Evolutionary conservation across 2,113 vertebrate species (phyloP), one percentile per base, ranked within the genome.

Genomic region (Nestor notabilis): DNA sequence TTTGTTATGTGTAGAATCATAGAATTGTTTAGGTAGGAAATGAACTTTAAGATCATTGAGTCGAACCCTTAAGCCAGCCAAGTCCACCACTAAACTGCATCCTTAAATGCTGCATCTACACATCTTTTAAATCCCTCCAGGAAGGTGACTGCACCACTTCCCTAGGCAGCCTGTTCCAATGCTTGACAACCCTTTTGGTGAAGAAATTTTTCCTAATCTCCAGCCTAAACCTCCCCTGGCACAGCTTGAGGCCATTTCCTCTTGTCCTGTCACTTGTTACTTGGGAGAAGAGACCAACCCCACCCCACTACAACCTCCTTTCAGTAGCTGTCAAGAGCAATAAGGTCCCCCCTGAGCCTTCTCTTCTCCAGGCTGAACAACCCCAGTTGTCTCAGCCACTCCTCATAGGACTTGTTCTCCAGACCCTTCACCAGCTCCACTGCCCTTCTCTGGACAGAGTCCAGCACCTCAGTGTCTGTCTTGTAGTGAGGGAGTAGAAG

Each of bases 291-390:
- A n/a, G 13, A 35, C 33, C 33, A 58, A n/a, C 5, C 33, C 53
- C 27, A 11, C 37, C 18, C 69, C 49, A 15, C 23, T 70, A 6
- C 23, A 56, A 5, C 13, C 10, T 43, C 21, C 24, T 56, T n/a
- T 49, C 41, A 70, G 27, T 4, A 76, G 31, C 12, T 75, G 39
- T 27, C n/a, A n/a, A 41, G 10, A 47, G 29, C 9, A 4, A 0
- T 13, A 41, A 21, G 0, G 31, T 49, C 18, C 11, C 9, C 18
- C 13, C 18, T 1, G 1, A 82, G 23, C 4, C 18, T 37, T 6
- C 27, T 18, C 28, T 69, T n/a, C 69, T 43, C 18, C 41, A 49
- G 35, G 18, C 3, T 56, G 17, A 92, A 10, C 11, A 13, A 21
- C 15, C 8, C 14, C 29, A 66, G 11, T 29, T 53, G 39, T 5